Evolutionary conservation across 2,113 vertebrate genomes (phyloP).

Genomic region (Ancistrus triradiatus): DNA sequence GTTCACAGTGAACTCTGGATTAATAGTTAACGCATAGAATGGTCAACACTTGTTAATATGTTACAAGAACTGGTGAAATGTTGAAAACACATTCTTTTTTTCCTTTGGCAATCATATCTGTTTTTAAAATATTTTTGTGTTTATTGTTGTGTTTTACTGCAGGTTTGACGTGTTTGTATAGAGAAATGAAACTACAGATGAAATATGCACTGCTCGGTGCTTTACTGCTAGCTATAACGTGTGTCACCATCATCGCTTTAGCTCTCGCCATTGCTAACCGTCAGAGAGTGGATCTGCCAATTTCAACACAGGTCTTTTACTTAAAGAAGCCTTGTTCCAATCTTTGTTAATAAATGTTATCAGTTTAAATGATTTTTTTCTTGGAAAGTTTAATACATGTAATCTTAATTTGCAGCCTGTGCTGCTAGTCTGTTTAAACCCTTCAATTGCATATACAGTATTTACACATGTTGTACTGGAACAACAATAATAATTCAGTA

Average conservation of each 20-base stretch:
- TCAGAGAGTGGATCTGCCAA: conserved; percentile 32
- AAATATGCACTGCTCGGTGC: conserved; percentile 32
- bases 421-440: too few relatives aligned
- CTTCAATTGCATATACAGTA: neutral
- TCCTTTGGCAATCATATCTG: neutral
- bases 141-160: neutral
- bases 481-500: too few relatives aligned
- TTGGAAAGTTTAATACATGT: too few relatives aligned
- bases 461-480: too few relatives aligned
- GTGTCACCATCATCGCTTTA: conserved; percentile 40
- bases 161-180: conserved; percentile 6
- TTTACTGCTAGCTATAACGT: conserved; percentile 25
- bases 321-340: too few relatives aligned
- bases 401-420: too few relatives aligned
- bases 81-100: neutral
- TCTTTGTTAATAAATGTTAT: too few relatives aligned
- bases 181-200: conserved; percentile 10
- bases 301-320: conserved; percentile 40
- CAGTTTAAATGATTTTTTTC: too few relatives aligned
- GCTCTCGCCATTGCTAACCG: conserved; percentile 43
- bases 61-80: neutral
- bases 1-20: conserved; percentile 8
- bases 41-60: conserved; percentile 14
- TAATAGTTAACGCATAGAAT: conserved; percentile 28
- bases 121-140: neutral